Evolutionary conservation across 2,113 vertebrate species (phyloP).

Genomic region (Saguinus midas): DNA sequence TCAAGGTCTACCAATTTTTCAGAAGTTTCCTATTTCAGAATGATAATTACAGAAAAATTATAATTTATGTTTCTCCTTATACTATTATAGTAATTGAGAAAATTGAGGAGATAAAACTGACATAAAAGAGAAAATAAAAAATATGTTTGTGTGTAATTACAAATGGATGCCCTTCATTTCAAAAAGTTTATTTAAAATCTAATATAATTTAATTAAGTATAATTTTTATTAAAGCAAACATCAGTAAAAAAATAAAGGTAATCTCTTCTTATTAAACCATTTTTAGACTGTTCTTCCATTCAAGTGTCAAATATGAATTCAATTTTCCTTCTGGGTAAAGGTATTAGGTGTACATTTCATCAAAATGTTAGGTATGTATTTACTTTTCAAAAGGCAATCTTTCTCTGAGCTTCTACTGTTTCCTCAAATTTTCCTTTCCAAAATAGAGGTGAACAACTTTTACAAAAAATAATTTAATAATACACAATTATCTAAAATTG

Average conservation of each 20-base stretch:
- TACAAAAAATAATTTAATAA: neutral
- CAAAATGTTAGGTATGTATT: neutral
- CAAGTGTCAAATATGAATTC: neutral
- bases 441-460: constrained; percentile 8
- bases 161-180: neutral
- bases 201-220: constrained; percentile 22
- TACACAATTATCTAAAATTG: neutral
- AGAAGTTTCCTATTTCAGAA: constrained; percentile 11
- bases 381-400: constrained; percentile 36
- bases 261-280: neutral
- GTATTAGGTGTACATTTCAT: neutral
- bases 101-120: neutral
- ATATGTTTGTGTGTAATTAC: neutral
- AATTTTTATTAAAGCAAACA: constrained; percentile 43
- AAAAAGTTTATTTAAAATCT: constrained; percentile 32
- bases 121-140: neutral
- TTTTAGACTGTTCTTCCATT: constrained; percentile 19
- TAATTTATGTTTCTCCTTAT: neutral
- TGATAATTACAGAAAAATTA: neutral
- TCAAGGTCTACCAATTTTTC: neutral
- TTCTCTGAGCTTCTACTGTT: constrained; percentile 1
- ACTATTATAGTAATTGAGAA: neutral
- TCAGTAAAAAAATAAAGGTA: neutral
- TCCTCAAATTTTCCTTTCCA: neutral
- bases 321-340: constrained; percentile 30